A percentile compares a stretch with the other conserved stretches of the same genome.
Evolutionary conservation across 2,113 vertebrate genomes (phyloP).

Genomic region (Limanda limanda): DNA sequence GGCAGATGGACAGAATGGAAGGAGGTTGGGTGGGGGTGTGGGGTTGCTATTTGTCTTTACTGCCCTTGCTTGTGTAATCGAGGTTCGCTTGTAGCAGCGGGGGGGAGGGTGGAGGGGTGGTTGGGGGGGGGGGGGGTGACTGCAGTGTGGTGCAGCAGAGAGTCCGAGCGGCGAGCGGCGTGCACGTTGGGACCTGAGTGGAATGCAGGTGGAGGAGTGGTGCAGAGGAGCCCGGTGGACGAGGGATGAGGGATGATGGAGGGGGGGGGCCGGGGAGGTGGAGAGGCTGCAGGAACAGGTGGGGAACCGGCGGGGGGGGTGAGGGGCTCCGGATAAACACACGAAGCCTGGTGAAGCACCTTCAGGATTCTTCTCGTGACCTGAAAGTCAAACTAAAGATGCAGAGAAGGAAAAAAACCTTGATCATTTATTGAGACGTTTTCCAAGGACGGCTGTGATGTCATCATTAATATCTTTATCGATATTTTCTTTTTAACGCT

Average conservation of each 20-base stretch:
- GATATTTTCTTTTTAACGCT: too few relatives aligned
- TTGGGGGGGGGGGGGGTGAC: not conserved
- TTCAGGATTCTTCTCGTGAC: constrained; percentile 52
- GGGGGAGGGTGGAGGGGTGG: not conserved
- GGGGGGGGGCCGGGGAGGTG: constrained; percentile 30
- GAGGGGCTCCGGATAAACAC: constrained; percentile 29
- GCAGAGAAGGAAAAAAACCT: not conserved
- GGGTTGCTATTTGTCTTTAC: constrained; percentile 30
- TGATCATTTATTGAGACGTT: too few relatives aligned
- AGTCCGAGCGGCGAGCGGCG: constrained; percentile 29
- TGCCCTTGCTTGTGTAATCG: constrained; percentile 53
- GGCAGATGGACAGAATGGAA: constrained; percentile 53
- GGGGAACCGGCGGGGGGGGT: constrained; percentile 73
- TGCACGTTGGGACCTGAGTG: constrained; percentile 64
- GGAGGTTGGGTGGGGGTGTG: not conserved
- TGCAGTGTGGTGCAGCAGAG: constrained; percentile 55
- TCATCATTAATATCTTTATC: too few relatives aligned
- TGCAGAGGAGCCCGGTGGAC: constrained; percentile 47
- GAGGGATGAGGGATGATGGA: constrained; percentile 17
- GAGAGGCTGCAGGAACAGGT: constrained; percentile 72
- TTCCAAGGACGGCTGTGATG: too few relatives aligned
- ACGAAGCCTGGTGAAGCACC: constrained; percentile 41
- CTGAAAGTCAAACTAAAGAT: constrained; percentile 26
- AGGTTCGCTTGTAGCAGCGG: constrained; percentile 35
- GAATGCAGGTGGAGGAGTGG: constrained; percentile 59